These are phyloP conservation scores for Ornithoptera priamus DNA, from an alignment of 2,888 invertebrate genomes.

Conservation along the genomic window DNA sequence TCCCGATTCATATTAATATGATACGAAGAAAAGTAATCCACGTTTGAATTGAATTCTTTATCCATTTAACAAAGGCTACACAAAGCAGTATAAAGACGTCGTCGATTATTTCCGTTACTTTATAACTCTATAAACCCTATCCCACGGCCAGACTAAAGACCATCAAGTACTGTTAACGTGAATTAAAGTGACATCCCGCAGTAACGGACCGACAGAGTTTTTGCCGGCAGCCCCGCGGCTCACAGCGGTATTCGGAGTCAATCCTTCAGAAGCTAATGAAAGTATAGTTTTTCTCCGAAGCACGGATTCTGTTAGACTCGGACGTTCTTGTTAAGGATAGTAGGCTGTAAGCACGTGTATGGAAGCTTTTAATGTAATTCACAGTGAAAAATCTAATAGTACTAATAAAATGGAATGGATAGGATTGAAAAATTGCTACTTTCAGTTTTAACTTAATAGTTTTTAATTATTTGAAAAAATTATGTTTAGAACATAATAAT, in stretches of 20 bases:
- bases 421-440: too few species aligned
- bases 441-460: too few species aligned
- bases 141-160: conserved; percentile 36
- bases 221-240: conserved; percentile 32
- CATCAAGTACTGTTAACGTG: conserved; percentile 65
- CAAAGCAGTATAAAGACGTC: conserved; percentile 13
- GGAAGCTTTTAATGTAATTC: conserved; percentile 16
- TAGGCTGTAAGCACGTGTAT: conserved; percentile 16
- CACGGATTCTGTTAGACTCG: conserved; percentile 17
- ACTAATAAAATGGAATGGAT: background rate
- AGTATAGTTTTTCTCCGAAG: conserved; percentile 23
- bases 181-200: conserved; percentile 64
- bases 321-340: conserved; percentile 22
- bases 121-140: conserved; percentile 29
- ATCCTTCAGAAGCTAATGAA: conserved; percentile 31
- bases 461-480: too few species aligned
- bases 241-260: conserved; percentile 29
- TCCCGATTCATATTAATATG: conserved; percentile 13
- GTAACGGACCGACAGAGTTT: conserved; percentile 47
- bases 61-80: conserved; percentile 17
- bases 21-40: conserved; percentile 8
- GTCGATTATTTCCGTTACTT: conserved; percentile 24
- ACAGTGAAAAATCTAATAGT: background rate
- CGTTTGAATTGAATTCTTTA: conserved; percentile 13
- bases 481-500: too few species aligned